A percentile compares a stretch with the other conserved stretches of the same genome.
Evolutionary conservation across 2,113 vertebrate species (phyloP).

Genomic region (Pristiophorus japonicus): DNA sequence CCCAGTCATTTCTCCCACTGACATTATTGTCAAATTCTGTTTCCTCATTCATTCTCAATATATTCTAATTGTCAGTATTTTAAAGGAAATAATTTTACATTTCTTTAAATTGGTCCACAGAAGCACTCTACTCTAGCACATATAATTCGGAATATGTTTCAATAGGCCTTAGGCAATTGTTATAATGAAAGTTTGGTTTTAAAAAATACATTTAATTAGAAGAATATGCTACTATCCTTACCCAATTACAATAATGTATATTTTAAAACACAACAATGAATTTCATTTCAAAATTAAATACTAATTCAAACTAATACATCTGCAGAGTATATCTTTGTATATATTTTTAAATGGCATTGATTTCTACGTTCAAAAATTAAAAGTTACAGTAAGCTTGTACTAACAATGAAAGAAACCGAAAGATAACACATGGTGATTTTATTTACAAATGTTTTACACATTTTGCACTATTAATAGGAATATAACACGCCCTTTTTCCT

Average conservation of each 20-base stretch:
- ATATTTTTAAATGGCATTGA: not conserved
- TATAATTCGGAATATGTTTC: not conserved
- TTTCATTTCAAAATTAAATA: conserved; percentile 34
- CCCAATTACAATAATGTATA: conserved; percentile 23
- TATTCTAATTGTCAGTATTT: not conserved
- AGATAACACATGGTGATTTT: not conserved
- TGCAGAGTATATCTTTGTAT: conserved; percentile 15
- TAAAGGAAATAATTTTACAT: not conserved
- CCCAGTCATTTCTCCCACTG: not conserved
- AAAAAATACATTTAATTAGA: conserved; percentile 6
- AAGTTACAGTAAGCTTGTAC: not conserved
- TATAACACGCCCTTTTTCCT: not conserved
- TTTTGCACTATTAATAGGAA: not conserved
- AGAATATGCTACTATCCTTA: conserved; percentile 20
- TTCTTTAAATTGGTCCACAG: not conserved
- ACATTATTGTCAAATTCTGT: not conserved
- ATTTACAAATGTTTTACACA: not conserved
- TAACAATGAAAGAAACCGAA: not conserved
- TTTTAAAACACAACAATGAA: conserved; percentile 24
- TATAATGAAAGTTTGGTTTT: conserved; percentile 35
- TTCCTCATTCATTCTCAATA: not conserved
- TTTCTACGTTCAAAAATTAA: not conserved
- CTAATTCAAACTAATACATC: conserved; percentile 16
- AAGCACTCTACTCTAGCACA: not conserved
- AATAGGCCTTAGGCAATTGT: conserved; percentile 24